Percentiles rank a stretch among this genome's conserved stretches.
Evolutionary conservation across 2,797 vertebrate genomes (phyloP).

Genomic region (Sebastolobus alascanus): DNA sequence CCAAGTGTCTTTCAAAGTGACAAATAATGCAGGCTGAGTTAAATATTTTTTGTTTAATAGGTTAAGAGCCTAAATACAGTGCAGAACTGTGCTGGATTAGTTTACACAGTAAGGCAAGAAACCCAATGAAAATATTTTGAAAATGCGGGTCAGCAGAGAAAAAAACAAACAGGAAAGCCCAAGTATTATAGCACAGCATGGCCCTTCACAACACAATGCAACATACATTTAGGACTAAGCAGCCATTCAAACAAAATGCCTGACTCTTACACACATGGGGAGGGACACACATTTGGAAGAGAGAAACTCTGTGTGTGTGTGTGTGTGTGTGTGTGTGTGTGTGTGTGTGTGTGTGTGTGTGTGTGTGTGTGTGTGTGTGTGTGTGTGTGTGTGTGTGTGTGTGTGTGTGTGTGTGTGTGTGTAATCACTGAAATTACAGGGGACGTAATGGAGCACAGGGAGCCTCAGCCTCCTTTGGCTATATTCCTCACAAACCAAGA

Average conservation of each 20-base stretch:
- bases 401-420: constrained; percentile 64
- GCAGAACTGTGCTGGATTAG: constrained; percentile 24
- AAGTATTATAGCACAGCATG: constrained; percentile 37
- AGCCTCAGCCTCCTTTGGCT: constrained; percentile 79
- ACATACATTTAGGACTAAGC: constrained; percentile 59
- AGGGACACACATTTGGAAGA: constrained; percentile 65
- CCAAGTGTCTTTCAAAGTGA: constrained; percentile 37
- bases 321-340: constrained; percentile 50
- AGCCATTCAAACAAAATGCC: constrained; percentile 71
- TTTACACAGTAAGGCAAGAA: constrained; percentile 29
- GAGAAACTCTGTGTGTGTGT: constrained; percentile 53
- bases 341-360: constrained; percentile 67
- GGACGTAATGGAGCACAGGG: constrained; percentile 78
- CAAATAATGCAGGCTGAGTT: constrained; percentile 16
- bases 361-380: constrained; percentile 44
- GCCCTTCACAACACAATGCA: constrained; percentile 56
- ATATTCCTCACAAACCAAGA: constrained; percentile 81
- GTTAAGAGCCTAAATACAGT: constrained; percentile 37
- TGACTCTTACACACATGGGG: constrained; percentile 68
- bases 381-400: constrained; percentile 47
- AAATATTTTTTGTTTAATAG: constrained; percentile 39
- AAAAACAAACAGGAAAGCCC: constrained; percentile 51
- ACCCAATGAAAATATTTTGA: constrained; percentile 37
- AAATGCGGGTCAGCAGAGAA: constrained; percentile 42
- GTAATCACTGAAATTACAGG: constrained; percentile 85